Evolutionary conservation across 2,797 vertebrate genomes (phyloP), one percentile per base, ranked within the genome.

Genomic region (Anas flavirostris): DNA sequence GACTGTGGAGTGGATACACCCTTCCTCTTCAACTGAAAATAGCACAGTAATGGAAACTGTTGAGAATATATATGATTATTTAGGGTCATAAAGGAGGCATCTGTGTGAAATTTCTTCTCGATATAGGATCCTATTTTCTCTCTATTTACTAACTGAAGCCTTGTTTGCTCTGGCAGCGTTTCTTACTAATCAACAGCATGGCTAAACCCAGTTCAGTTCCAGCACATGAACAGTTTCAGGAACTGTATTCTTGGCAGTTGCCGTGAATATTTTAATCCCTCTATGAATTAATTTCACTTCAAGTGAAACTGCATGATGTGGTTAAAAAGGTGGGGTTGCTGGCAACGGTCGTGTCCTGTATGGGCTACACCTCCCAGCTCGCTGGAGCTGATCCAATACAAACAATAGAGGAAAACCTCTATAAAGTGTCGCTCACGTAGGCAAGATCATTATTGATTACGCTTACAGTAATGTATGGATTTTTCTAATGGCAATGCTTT

Each of bases 251-350:
- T 74, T 86, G 25, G 46, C 25, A 82, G 50, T 60, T 79, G 26
- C 76, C 55, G 5, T 86, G 66, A 87, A 75, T 93, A 67, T 22
- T 82, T 92, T 48, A 93, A 91, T 46, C 14, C 26, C 22, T 48
- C n/a, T 58, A 10, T 39, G 46, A 83, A 90, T 69, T 79, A 67
- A 55, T 39, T 44, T 39, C 90, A 10, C 39, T 76, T 88, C 29
- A 76, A 92, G 26, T 44, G 56, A 82, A 88, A 63, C 50, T 60
- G 37, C 60, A 46, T 10, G 25, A 67, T 78, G 70, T 76, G 85
- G 70, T 92, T 95, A 86, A 90, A 90, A 92, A 92, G 91, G 80
- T 82, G 85, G 87, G 25, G 84, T 53, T 88, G 62, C 72, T 72
- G 82, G 63, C 46, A 91, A 26, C 43, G 60, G 77, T 33, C 52